Base-by-base conservation (phyloP, 2,797 vertebrate genomes). In the Acanthurus leucopareius region DNA sequence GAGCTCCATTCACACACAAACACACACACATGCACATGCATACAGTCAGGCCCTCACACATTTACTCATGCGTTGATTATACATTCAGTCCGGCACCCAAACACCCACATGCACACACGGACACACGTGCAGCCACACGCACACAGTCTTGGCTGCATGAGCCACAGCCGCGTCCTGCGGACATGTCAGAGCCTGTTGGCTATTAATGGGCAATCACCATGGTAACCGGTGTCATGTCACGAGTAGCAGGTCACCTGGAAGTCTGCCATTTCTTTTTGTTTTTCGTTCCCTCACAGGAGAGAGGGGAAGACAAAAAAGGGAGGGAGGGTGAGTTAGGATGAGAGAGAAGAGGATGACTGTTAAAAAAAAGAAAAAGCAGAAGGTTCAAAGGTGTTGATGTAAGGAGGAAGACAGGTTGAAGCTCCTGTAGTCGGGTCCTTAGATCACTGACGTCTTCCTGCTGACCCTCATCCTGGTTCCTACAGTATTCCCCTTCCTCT, bases 121-220 rank as follows among this genome's bases (percentile, higher is more conserved):
- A 71, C 68, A 73, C 66, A 49, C 71, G 2, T 28, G 42, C 49
- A 78, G 59, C 58, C 75, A 59, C 62, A 57, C 25, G 17, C 83
- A 32, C 44, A 15, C 73, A 74, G 69, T 54, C 74, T 53, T 83
- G 70, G 1, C 85, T 69, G 69, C 32, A 49, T 73, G 88, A 88
- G 76, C 77, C 83, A 66, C 84, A 75, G 66, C 79, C 28, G 16
- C 5, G 72, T 92, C 90, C 89, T 74, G 81, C 77, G 85, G 91
- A 87, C 85, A 83, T 91, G 89, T 91, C 84, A 58, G 80, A 59
- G 87, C 86, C 90, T 72, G 75, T 86, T 81, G 89, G 92, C 92
- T 95, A 94, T 94, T 92, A 92, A 90, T 91, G 92, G 92, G 82
- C 83, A 79, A 94, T 95, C 91, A 81, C 94, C 90, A 94, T 94